Evolutionary conservation across 1,140 invertebrate genomes (phyloP), one percentile per base, ranked within the genome.

Genomic region (Macrosteles quadrilineatus): DNA sequence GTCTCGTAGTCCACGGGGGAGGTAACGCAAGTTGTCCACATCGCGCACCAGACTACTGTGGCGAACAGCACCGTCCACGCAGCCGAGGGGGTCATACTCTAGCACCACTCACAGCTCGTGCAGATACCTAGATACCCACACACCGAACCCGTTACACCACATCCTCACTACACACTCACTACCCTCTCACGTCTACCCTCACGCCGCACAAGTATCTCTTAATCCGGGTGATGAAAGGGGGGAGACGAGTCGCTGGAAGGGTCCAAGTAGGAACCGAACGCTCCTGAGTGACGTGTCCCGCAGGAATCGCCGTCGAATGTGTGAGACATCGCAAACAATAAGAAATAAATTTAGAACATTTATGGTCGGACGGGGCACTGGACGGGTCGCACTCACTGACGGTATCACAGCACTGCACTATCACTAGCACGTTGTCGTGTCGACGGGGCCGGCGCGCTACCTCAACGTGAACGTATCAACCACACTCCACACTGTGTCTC

Each of bases 211-310:
- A 43, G 3, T 19, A 59, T 62, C 30, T 23, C 50, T 65, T 70
- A 70, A 36, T 70, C 68, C 31, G 68, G 68, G 68, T 70, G 68
- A 31, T 70, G 45, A 50, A 70, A 70, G 11, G 68, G 68, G 30
- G 68, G 68, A 36, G 68, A 45, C 31, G 68, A 59, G 31, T 32
- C 57, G 17, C 19, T 31, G 17, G 32, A 63, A 40, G 40, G 57
- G 31, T 53, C 47, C n/a, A 40, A 45, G 23, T 29, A 23, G 27
- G 40, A 31, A 53, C 27, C 19, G 32, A 27, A 47, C 62, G n/a
- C 32, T 36, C 53, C 3, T 19, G 29, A 43, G 12, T 36, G 50
- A 67, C 4, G 21, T 14, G 4, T 11, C 55, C 27, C 55, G 25
- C 2, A 12, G 21, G 55, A 27, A 21, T 6, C 29, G 66, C 40